phyloP scores from a whole-genome alignment of 2,888 invertebrate genomes.

The Iphiclides podalirius region DNA sequence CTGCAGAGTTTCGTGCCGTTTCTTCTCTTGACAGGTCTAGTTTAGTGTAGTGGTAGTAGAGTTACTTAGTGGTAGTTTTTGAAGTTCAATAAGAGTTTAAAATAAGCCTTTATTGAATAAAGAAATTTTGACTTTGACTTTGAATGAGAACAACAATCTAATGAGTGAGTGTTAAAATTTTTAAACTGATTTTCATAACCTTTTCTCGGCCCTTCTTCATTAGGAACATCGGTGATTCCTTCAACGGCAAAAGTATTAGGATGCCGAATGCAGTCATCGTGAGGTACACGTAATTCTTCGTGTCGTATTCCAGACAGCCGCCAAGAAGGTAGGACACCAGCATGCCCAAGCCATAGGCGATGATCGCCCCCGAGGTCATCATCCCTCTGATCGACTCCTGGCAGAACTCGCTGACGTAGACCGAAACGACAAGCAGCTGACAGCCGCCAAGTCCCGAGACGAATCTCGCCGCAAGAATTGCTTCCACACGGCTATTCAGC shows the following conservation, averaged over 20 bases:
- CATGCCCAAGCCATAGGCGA: conserved; percentile 52
- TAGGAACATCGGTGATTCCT: conserved; percentile 38
- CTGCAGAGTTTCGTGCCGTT: no score
- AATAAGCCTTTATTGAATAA: no score
- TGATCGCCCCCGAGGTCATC: conserved; percentile 48
- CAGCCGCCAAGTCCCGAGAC: conserved; percentile 50
- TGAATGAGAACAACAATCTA: no score
- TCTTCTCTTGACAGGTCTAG: no score
- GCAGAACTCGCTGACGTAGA: conserved; percentile 57
- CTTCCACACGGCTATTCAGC: conserved; percentile 42
- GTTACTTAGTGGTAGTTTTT: no score
- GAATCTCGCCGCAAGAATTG: conserved; percentile 45
- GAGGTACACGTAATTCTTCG: conserved; percentile 24
- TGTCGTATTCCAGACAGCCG: conserved; percentile 24
- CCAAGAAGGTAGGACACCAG: conserved; percentile 31
- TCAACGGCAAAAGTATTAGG: conserved; percentile 30
- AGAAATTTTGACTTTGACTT: no score
- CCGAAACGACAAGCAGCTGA: conserved; percentile 42
- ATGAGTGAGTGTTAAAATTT: no score
- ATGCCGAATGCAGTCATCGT: conserved; percentile 21
- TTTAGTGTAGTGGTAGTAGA: no score
- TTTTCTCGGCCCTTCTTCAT: conserved; percentile 24
- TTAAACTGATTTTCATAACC: conserved; percentile 29
- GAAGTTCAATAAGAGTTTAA: no score
- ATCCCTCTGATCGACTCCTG: conserved; percentile 58